These are phyloP conservation scores for Globicephala melas DNA, from an alignment of 2,113 vertebrate genomes.

Conservation along the genomic window DNA sequence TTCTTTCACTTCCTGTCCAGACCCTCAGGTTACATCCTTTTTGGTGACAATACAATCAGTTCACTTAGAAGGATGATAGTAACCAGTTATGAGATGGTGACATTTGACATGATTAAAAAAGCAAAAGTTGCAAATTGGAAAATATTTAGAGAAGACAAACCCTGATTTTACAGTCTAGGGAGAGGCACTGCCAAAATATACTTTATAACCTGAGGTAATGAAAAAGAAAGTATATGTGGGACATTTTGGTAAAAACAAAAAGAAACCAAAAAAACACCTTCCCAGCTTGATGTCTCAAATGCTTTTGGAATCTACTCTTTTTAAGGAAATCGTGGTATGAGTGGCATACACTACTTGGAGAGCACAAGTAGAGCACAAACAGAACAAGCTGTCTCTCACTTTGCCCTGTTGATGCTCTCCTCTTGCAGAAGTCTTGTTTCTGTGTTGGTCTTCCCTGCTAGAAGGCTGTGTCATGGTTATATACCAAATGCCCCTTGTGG, in stretches of 20 bases:
- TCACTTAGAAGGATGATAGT: constrained; percentile 67
- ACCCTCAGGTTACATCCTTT: constrained; percentile 65
- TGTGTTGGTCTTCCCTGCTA: background rate
- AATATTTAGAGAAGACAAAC: constrained; percentile 27
- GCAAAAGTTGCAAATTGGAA: constrained; percentile 63
- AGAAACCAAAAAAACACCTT: background rate
- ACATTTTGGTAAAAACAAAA: background rate
- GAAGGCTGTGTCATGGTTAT: background rate
- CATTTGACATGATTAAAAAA: constrained; percentile 24
- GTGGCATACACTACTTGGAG: background rate
- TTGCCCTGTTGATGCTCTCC: background rate
- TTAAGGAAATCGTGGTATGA: background rate
- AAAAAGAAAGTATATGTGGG: background rate
- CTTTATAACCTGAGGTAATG: background rate
- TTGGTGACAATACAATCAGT: constrained; percentile 63
- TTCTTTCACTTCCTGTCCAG: constrained; percentile 74
- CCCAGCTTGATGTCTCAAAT: background rate
- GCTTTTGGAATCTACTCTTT: background rate
- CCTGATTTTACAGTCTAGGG: background rate
- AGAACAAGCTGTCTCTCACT: background rate
- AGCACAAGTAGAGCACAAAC: background rate
- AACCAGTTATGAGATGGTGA: constrained; percentile 67
- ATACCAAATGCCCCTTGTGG: background rate
- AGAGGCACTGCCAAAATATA: background rate
- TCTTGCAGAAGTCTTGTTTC: background rate